These are phyloP conservation scores for Diglossa brunneiventris DNA, from an alignment of 2,113 vertebrate genomes.

Conservation along the genomic window DNA sequence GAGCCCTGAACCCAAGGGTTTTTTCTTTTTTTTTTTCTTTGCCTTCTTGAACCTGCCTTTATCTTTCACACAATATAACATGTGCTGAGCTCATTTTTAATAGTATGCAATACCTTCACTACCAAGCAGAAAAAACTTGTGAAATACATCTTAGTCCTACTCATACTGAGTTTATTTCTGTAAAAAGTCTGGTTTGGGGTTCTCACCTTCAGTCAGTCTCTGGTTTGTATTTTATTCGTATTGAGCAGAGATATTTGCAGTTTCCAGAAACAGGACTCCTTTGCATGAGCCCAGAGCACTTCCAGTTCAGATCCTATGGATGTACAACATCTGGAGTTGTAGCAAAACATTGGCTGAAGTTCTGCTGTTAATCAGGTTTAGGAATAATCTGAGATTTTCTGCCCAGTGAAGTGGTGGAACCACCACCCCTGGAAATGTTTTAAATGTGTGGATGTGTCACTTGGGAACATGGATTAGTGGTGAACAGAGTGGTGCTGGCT, in stretches of 20 bases:
- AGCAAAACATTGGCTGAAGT: neutral
- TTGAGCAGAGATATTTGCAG: neutral
- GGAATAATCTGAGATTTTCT: neutral
- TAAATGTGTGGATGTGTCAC: neutral
- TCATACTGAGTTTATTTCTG: neutral
- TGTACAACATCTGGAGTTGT: rapidly evolving
- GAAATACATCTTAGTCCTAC: neutral
- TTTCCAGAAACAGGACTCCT: neutral
- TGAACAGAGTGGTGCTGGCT: neutral
- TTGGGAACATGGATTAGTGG: neutral
- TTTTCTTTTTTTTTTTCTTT: neutral
- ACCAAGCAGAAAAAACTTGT: neutral
- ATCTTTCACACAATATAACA: neutral
- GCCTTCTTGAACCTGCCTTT: neutral
- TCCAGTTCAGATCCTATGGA: neutral
- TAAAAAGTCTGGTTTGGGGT: neutral
- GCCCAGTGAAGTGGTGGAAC: neutral
- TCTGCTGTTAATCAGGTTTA: neutral
- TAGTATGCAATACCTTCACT: neutral
- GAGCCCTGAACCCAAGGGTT: neutral
- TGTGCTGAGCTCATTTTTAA: neutral
- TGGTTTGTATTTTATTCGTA: neutral
- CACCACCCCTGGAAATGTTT: neutral
- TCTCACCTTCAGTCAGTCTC: neutral
- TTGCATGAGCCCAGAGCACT: neutral